phyloP scores from a whole-genome alignment of 1,140 invertebrate genomes.

The Tetramorium parvispinum region DNA sequence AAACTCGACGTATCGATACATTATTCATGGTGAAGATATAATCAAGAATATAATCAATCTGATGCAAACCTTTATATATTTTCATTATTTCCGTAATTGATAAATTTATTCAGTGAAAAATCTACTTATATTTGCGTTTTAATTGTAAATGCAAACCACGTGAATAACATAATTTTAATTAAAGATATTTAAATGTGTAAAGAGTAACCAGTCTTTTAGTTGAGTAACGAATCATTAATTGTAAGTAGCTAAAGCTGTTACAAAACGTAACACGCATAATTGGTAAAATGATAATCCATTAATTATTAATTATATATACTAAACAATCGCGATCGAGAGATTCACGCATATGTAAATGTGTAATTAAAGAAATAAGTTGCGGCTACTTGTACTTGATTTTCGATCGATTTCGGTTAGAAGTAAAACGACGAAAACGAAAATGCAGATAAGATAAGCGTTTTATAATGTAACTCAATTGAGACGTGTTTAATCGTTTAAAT shows the following conservation, averaged over 20 bases:
- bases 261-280: neutral
- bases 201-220: too few relatives aligned
- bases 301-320: neutral
- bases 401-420: neutral
- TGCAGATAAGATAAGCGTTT: neutral
- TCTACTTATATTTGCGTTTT: neutral
- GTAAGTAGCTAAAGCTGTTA: neutral
- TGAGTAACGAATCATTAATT: neutral
- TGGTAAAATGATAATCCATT: neutral
- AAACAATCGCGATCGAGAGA: neutral
- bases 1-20: neutral
- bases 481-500: neutral
- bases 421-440: neutral
- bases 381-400: neutral
- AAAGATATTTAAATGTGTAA: neutral
- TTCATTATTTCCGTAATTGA: neutral
- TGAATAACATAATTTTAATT: neutral
- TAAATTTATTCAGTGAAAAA: neutral
- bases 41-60: neutral
- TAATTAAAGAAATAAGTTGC: neutral
- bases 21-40: neutral
- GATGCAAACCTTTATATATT: slow-evolving; percentile 17
- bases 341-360: neutral
- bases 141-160: neutral
- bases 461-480: neutral